A percentile compares a stretch with the other conserved stretches of the same genome.
These are phyloP conservation scores for Aphidoletes aphidimyza DNA, from an alignment of 2,888 invertebrate species.

Conservation along the genomic window DNA sequence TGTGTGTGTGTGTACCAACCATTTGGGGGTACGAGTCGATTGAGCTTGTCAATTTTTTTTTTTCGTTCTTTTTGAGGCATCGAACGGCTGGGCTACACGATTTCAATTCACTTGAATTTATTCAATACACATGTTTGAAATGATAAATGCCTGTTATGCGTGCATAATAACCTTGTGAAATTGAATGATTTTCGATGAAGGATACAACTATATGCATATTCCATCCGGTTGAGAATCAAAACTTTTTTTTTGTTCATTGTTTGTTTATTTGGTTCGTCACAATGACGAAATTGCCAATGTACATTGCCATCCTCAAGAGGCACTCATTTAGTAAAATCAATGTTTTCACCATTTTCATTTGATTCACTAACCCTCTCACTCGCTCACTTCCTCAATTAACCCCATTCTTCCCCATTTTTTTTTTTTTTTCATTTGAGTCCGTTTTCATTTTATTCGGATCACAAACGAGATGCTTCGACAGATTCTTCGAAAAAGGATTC, in stretches of 20 bases:
- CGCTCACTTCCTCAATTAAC: no score
- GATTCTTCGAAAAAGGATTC: no score
- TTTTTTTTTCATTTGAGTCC: no score
- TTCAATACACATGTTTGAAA: background rate
- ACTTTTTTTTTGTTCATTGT: background rate
- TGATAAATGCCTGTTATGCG: background rate
- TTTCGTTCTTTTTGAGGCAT: no score
- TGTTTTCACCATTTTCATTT: background rate
- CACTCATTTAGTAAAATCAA: background rate
- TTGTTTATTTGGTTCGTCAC: background rate
- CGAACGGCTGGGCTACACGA: background rate
- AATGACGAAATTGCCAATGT: background rate
- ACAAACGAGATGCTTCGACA: no score
- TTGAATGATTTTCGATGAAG: background rate
- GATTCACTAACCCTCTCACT: no score
- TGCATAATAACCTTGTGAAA: slow-evolving; percentile 14
- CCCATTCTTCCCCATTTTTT: no score
- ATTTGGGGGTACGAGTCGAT: no score
- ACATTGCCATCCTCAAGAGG: slow-evolving; percentile 8
- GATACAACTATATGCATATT: background rate
- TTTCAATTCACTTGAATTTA: background rate
- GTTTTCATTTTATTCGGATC: no score
- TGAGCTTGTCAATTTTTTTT: no score
- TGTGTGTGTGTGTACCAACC: background rate
- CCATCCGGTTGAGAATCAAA: slow-evolving; percentile 21